A percentile compares a stretch with the other conserved stretches of the same genome.
Evolutionary conservation across 2,888 invertebrate species (phyloP).

Genomic region (Periphyllus acericola): DNA sequence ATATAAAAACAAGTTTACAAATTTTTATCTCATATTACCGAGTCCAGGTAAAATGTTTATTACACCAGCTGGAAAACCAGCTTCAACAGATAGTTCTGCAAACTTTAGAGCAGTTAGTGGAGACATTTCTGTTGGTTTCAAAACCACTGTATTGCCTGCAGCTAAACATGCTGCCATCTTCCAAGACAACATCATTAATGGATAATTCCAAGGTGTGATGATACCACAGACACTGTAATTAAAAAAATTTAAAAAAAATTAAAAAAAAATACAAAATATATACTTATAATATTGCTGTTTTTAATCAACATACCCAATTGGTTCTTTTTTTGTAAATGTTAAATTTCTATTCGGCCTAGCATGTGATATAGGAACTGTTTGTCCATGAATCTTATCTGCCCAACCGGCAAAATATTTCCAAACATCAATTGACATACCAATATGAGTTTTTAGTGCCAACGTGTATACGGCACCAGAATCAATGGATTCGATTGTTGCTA

Average conservation of each 20-base stretch:
- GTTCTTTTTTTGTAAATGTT: conserved; percentile 88
- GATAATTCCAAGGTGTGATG: conserved; percentile 98
- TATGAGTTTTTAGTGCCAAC: conserved; percentile 92
- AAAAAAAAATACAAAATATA: conserved; percentile 62
- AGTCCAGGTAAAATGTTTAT: conserved; percentile 92
- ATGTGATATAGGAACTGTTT: conserved; percentile 90
- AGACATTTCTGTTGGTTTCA: conserved; percentile 93
- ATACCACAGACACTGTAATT: conserved; percentile 83
- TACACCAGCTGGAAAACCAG: conserved; percentile 95
- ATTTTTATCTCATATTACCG: conserved; percentile 68
- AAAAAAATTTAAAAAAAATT: conserved; percentile 48
- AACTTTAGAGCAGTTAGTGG: conserved; percentile 95
- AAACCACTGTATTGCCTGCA: conserved; percentile 94
- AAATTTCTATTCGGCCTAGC: conserved; percentile 91
- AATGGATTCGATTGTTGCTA: conserved; percentile 92
- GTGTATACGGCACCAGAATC: conserved; percentile 98
- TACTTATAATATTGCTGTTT: background rate
- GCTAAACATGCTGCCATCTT: conserved; percentile 98
- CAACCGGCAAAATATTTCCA: conserved; percentile 97
- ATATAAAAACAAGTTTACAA: background rate
- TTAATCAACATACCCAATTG: conserved; percentile 77
- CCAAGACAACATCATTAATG: conserved; percentile 98
- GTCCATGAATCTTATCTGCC: conserved; percentile 94
- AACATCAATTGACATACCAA: conserved; percentile 97
- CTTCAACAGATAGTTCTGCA: conserved; percentile 86